These are phyloP conservation scores for Masnerella sp. DNA, from an alignment of 2,888 invertebrate species.

Conservation along the genomic window DNA sequence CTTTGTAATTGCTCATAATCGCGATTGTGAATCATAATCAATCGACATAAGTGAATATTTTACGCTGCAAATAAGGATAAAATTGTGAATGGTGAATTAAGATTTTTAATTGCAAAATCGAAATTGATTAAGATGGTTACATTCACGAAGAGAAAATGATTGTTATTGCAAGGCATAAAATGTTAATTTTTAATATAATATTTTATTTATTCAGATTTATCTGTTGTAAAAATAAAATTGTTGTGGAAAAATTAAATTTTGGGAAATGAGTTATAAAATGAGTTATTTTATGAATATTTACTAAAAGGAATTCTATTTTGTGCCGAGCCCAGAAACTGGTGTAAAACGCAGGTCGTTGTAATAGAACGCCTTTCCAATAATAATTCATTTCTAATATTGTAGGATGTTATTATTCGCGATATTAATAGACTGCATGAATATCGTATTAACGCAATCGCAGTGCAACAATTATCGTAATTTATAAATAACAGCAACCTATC, in stretches of 20 bases:
- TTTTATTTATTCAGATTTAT: no score
- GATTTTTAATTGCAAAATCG: constrained; percentile 2
- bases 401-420: constrained; percentile 64
- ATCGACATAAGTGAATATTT: constrained; percentile 48
- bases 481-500: constrained; percentile 17
- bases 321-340: neutral
- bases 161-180: no score
- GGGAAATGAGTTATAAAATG: no score
- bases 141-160: no score
- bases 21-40: constrained; percentile 50
- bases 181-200: no score
- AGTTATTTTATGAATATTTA: no score
- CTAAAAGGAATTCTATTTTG: constrained; percentile 1
- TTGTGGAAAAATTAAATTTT: no score
- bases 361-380: constrained; percentile 67
- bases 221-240: no score
- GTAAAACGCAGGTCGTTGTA: constrained; percentile 61
- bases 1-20: constrained; percentile 54
- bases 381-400: constrained; percentile 66
- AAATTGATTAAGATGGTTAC: no score
- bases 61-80: constrained; percentile 36
- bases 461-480: constrained; percentile 60
- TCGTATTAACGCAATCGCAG: constrained; percentile 61
- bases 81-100: constrained; percentile 16
- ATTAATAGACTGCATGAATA: constrained; percentile 66